These are phyloP conservation scores for Anthrax anthrax DNA, from an alignment of 2,888 invertebrate species.

Conservation along the genomic window DNA sequence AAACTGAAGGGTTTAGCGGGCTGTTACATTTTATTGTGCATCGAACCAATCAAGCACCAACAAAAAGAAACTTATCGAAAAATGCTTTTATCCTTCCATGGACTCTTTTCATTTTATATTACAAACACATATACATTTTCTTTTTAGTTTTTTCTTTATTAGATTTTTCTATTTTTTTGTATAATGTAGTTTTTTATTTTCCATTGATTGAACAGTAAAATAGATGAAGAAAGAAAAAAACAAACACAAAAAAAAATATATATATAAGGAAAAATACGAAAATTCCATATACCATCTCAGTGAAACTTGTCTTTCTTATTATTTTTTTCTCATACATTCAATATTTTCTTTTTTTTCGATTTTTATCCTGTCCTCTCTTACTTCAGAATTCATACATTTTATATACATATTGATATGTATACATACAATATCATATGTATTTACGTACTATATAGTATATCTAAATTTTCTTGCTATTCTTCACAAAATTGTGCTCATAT, in stretches of 20 bases:
- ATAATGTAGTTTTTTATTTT: no score
- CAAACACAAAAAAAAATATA: neutral
- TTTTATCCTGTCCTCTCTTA: no score
- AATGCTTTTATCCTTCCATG: conserved; percentile 5
- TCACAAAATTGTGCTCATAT: no score
- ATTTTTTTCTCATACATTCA: neutral
- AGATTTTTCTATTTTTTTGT: neutral
- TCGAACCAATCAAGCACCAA: conserved; percentile 8
- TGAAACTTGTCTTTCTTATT: conserved; percentile 1
- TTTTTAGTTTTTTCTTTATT: no score
- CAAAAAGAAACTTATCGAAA: conserved; percentile 8
- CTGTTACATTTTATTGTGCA: neutral
- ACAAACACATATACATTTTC: no score
- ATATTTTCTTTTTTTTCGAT: no score
- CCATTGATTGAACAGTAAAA: neutral
- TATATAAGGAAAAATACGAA: neutral
- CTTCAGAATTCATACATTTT: no score
- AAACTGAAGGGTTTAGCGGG: neutral
- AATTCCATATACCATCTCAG: neutral
- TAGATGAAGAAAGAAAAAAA: no score
- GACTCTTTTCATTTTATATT: neutral
- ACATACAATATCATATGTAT: no score
- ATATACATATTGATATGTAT: no score
- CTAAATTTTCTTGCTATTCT: no score
- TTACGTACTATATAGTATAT: no score